Conservation (phyloP, 2,797 vertebrate species). For the Aeoliscus strigatus region DNA sequence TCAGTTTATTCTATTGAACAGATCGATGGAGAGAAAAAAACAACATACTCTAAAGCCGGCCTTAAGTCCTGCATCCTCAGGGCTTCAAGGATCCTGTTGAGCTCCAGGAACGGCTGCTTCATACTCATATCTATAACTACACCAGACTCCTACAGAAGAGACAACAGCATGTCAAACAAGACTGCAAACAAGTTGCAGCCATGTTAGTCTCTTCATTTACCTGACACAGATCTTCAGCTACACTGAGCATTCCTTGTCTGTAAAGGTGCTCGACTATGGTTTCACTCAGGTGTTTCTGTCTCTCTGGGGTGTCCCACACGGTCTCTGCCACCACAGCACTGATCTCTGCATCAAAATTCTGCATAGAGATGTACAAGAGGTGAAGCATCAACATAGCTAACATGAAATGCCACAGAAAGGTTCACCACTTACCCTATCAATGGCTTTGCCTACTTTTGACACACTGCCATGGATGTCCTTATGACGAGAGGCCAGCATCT, state of each 20-base stretch:
- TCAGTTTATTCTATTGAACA: neutral
- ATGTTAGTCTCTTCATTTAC: too few relatives aligned
- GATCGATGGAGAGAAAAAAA: neutral
- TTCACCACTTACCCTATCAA: conserved; percentile 78
- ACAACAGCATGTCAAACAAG: neutral
- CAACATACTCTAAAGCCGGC: conserved; percentile 83
- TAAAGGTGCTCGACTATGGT: conserved; percentile 88
- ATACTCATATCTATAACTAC: conserved; percentile 88
- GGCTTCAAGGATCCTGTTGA: conserved; percentile 88
- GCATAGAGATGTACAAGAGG: conserved; percentile 13
- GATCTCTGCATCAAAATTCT: conserved; percentile 91
- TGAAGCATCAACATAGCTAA: neutral
- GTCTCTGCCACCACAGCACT: conserved; percentile 86
- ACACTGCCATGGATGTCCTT: conserved; percentile 92
- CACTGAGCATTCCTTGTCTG: conserved; percentile 87
- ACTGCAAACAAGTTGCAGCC: too few relatives aligned
- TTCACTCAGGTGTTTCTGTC: conserved; percentile 85
- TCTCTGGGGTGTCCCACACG: conserved; percentile 85
- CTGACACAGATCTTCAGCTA: conserved; percentile 89
- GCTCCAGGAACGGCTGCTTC: conserved; percentile 88
- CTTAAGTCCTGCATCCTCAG: conserved; percentile 84
- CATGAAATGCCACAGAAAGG: neutral
- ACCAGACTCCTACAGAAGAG: conserved; percentile 74
- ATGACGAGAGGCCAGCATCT: conserved; percentile 86
- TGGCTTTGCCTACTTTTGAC: conserved; percentile 90